These are phyloP conservation scores for Rhagologus leucostigma DNA, from an alignment of 2,113 vertebrate species.

Conservation along the genomic window DNA sequence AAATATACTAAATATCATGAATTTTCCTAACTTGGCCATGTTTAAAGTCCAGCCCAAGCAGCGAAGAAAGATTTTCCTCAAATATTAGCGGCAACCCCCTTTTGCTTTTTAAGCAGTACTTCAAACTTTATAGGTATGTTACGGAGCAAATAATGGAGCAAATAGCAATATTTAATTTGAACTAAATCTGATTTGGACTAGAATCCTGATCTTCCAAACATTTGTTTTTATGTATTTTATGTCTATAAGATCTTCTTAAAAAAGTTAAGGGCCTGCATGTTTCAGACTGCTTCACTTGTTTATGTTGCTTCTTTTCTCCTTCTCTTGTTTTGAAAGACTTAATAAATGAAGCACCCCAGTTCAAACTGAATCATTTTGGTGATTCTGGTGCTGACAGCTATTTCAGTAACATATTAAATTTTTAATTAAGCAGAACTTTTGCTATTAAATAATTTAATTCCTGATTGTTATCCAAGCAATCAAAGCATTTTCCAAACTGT, in stretches of 20 bases:
- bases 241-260: not conserved
- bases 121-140: not conserved
- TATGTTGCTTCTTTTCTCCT: not conserved
- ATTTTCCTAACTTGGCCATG: not conserved
- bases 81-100: not conserved
- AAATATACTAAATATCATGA: not conserved
- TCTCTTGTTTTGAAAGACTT: not conserved
- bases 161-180: not conserved
- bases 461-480: not conserved
- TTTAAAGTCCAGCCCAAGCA: not conserved
- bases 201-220: not conserved
- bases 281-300: not conserved
- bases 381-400: not conserved
- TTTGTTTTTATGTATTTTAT: not conserved
- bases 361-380: not conserved
- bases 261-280: not conserved
- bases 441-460: not conserved
- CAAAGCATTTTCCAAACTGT: not conserved
- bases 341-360: not conserved
- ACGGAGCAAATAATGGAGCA: not conserved
- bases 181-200: not conserved
- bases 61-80: not conserved
- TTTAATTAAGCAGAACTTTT: not conserved
- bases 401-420: not conserved
- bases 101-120: not conserved